Evolutionary conservation across 1,140 invertebrate genomes (phyloP).

Genomic region (Physella acuta): DNA sequence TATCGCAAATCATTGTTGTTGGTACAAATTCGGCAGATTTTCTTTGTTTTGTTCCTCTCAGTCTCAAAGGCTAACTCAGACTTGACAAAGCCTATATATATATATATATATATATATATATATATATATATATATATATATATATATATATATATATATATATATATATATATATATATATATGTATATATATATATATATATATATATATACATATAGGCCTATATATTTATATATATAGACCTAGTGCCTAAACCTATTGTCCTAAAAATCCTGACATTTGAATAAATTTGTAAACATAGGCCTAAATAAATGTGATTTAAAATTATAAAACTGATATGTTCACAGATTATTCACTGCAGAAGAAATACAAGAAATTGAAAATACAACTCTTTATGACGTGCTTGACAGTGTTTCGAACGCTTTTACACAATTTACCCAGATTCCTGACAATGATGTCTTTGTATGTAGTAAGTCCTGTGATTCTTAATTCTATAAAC

Average conservation of each 20-base stretch:
- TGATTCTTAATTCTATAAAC: background rate
- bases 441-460: conserved; percentile 11
- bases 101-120: background rate
- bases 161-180: background rate
- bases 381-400: conserved; percentile 34
- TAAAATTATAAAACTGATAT: background rate
- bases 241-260: background rate
- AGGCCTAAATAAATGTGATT: background rate
- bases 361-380: conserved; percentile 39
- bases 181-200: background rate
- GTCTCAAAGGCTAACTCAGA: too few relatives aligned
- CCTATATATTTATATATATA: background rate
- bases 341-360: conserved; percentile 39
- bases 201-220: background rate
- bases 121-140: conserved; percentile 2
- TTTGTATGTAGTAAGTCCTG: conserved; percentile 46
- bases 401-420: conserved; percentile 36
- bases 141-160: background rate
- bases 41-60: too few relatives aligned
- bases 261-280: background rate
- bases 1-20: too few relatives aligned
- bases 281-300: background rate
- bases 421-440: conserved; percentile 23
- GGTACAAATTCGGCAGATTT: too few relatives aligned
- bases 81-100: background rate